These are phyloP conservation scores for Drosophila infuscata DNA, from an alignment of 2,888 invertebrate species.

Conservation along the genomic window DNA sequence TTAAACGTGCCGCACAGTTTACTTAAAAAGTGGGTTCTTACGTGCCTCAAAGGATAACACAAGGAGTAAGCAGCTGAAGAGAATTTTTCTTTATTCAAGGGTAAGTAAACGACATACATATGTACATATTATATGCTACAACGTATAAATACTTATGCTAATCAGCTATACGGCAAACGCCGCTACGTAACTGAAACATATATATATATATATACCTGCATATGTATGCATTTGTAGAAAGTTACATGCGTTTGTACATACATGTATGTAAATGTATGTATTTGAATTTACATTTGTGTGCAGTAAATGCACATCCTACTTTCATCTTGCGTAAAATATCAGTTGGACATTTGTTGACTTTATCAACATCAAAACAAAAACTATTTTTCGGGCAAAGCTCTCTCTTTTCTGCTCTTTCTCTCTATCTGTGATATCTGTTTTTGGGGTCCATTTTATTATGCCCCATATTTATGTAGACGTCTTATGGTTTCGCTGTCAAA, in stretches of 20 bases:
- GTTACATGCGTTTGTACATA: neutral
- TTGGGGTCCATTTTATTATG: constrained; percentile 42
- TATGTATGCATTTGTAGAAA: neutral
- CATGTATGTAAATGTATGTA: constrained; percentile 1
- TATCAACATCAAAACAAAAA: constrained; percentile 14
- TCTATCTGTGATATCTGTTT: constrained; percentile 22
- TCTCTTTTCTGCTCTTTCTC: neutral
- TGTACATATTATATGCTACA: neutral
- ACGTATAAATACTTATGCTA: neutral
- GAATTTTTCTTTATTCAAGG: constrained; percentile 6
- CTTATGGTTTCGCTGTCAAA: constrained; percentile 72
- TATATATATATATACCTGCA: neutral
- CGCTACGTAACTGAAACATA: constrained; percentile 7
- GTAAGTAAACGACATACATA: constrained; percentile 20
- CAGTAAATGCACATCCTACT: constrained; percentile 7
- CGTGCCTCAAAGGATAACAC: constrained; percentile 27
- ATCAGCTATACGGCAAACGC: neutral
- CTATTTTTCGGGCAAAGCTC: constrained; percentile 20
- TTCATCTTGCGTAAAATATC: constrained; percentile 16
- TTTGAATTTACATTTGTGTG: neutral
- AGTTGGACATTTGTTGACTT: constrained; percentile 6
- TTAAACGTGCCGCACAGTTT: constrained; percentile 23
- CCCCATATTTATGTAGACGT: constrained; percentile 67
- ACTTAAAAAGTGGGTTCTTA: constrained; percentile 10
- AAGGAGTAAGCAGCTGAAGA: constrained; percentile 29